Base-by-base conservation (phyloP, 2,888 invertebrate species). In the Aporophyla lueneburgensis region DNA sequence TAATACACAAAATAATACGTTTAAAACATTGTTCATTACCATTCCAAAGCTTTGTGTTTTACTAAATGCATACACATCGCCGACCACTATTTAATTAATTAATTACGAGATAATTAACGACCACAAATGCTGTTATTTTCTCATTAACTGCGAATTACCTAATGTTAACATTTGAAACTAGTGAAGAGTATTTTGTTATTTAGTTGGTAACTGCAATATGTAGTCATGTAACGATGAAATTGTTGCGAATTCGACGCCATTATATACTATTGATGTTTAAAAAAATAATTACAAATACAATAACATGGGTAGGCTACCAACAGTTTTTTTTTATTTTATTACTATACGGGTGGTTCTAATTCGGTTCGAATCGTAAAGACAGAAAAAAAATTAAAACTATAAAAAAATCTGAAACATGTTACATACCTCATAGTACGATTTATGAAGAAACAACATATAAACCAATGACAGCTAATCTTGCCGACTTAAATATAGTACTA, bases 111-210 rank as follows among this genome's bases (percentile, higher is more conserved):
- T 63, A 68, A 77, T 77, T 56, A 59, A 61, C 69, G 56, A n/a
- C 56, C 72, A 71, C 69, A 67, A 72, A 58, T 14, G 19, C 51
- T 68, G n/a, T 79, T 83, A 71, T 46, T 63, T 83, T 71, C 46
- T 68, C 67, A 83, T 74, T 83, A 83, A 54, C 51, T 63, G 33
- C 27, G 1, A 59, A 74, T 59, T 72, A 66, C 7, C 33, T 33
- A 58, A 66, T 78, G 78, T 81, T 75, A 68, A 56, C n/a, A 49
- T 71, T 69, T 49, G 33, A 65, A 75, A 49, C 24, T 54, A 62
- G 24, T 27, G 59, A 5, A 65, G 43, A 56, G 72, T 43, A 66
- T 71, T 76, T 71, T 65, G 46, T 43, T 33, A 33, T 33, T 33
- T 75, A 10, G 59, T 33, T 75, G 16, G 6, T 6, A 14, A 58